Evolutionary conservation across 2,888 invertebrate genomes (phyloP).

Genomic region (Thymelicus acteon): DNA sequence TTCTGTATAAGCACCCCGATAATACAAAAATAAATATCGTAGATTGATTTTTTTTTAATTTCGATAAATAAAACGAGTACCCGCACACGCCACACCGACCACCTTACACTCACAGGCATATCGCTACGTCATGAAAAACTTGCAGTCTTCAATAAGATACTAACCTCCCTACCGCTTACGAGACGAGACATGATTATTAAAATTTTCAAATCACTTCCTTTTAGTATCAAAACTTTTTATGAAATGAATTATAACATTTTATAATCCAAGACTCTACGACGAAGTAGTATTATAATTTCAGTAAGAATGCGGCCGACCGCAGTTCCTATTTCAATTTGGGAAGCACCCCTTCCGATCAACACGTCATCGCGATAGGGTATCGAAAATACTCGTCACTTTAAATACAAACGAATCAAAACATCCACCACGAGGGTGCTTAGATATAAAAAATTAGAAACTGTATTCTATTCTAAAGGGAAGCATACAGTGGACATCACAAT

Average conservation of each 20-base stretch:
- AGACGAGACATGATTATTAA: conserved; percentile 73
- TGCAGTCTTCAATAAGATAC: conserved; percentile 82
- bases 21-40: background rate
- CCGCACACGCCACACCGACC: conserved; percentile 54
- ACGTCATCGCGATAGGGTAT: background rate
- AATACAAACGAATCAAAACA: background rate
- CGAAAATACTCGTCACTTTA: background rate
- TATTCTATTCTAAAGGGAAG: conserved; percentile 25
- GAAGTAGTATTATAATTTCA: background rate
- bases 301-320: no score
- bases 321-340: no score
- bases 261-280: background rate
- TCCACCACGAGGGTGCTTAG: background rate
- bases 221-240: conserved; percentile 32
- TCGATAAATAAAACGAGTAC: conserved; percentile 14
- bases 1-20: no score
- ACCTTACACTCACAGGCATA: conserved; percentile 68
- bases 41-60: conserved; percentile 9
- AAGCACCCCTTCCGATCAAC: no score
- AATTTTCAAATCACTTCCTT: conserved; percentile 41
- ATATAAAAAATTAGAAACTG: background rate
- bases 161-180: conserved; percentile 62
- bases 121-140: conserved; percentile 74
- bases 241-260: conserved; percentile 3
- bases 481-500: conserved; percentile 29